Conservation (phyloP, 37 sponge, comb jelly and placozoan genomes). For the Chondrilla cf. caribensis region DNA sequence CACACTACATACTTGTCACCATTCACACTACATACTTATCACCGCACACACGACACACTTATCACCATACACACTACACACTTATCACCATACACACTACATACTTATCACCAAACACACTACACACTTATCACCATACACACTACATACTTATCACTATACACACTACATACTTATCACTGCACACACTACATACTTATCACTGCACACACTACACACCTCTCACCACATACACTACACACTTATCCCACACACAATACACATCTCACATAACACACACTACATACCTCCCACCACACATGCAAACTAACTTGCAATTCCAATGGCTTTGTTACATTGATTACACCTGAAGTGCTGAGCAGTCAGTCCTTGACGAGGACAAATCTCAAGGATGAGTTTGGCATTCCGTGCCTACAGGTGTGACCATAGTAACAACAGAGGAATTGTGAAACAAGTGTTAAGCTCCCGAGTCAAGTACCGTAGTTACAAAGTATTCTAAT, state of each 20-base stretch:
- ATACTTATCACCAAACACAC: background rate
- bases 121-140: too few species aligned
- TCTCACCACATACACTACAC: background rate
- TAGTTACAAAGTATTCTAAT: too few species aligned
- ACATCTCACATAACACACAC: too few species aligned
- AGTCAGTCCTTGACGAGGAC: conserved; percentile 83
- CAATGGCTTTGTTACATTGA: conserved; percentile 65
- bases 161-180: too few species aligned
- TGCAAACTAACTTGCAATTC: background rate
- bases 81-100: too few species aligned
- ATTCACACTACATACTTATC: background rate
- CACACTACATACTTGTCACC: background rate
- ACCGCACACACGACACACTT: background rate
- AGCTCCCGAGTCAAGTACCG: too few species aligned
- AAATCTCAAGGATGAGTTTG: conserved; percentile 58
- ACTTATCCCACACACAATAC: too few species aligned
- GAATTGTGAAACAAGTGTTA: background rate
- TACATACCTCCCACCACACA: background rate
- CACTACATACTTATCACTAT: background rate
- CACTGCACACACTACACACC: background rate
- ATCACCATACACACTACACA: background rate
- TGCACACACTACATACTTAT: background rate
- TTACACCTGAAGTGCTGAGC: conserved; percentile 87
- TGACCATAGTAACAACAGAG: too few species aligned
- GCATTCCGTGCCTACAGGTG: conserved; percentile 7